A percentile compares a stretch with the other conserved stretches of the same genome.
phyloP scores from a whole-genome alignment of 2,888 invertebrate genomes.

The Metallyticus violacea region DNA sequence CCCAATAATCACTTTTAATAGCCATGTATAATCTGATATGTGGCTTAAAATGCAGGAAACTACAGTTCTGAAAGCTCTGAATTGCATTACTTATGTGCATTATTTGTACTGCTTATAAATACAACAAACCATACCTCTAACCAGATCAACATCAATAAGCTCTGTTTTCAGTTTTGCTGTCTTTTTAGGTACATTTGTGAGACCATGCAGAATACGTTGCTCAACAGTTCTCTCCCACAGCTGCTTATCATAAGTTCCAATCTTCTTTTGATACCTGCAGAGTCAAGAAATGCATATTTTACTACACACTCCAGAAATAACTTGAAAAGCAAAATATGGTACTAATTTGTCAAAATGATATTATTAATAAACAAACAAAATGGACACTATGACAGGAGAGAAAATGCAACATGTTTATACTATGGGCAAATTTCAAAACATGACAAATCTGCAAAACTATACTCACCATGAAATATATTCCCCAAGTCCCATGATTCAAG shows the following conservation, averaged over 20 bases:
- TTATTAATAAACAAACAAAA: too few relatives aligned
- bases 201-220: slow-evolving; percentile 81
- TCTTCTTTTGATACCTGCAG: slow-evolving; percentile 89
- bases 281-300: not conserved
- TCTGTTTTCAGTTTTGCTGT: slow-evolving; percentile 82
- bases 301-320: too few relatives aligned
- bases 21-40: too few relatives aligned
- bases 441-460: not conserved
- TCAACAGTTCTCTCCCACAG: slow-evolving; percentile 97
- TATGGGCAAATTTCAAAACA: not conserved
- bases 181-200: slow-evolving; percentile 76
- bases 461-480: slow-evolving; percentile 40
- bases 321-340: too few relatives aligned
- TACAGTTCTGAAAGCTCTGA: too few relatives aligned
- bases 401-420: not conserved
- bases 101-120: too few relatives aligned
- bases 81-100: too few relatives aligned
- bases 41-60: too few relatives aligned
- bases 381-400: too few relatives aligned
- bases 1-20: too few relatives aligned
- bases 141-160: slow-evolving; percentile 93
- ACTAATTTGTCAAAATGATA: too few relatives aligned
- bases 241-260: slow-evolving; percentile 95
- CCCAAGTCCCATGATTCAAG: slow-evolving; percentile 34
- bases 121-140: slow-evolving; percentile 70